A percentile compares a stretch with the other conserved stretches of the same genome.
phyloP scores from a whole-genome alignment of 53 echinoderm and acorn worm species.

The Crossaster papposus region DNA sequence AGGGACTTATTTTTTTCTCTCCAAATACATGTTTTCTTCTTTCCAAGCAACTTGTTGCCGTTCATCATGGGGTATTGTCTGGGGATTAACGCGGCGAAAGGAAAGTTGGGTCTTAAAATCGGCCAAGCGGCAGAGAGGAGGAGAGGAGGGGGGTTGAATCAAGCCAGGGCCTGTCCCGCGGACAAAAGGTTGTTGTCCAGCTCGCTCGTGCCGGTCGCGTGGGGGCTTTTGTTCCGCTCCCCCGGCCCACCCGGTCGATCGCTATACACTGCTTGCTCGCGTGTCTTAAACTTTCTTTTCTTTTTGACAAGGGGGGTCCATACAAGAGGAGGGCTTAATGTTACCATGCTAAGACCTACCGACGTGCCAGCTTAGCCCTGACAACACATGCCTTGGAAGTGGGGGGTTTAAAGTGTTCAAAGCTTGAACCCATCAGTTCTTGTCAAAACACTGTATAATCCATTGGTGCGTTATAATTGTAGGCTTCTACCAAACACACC shows the following conservation, averaged over 20 bases:
- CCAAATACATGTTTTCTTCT: no score
- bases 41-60: slow-evolving; percentile 49
- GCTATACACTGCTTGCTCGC: slow-evolving; percentile 11
- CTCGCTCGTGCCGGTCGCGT: slow-evolving; percentile 53
- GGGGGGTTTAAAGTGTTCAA: not conserved
- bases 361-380: slow-evolving; percentile 10
- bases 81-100: not conserved
- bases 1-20: not conserved
- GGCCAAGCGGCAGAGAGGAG: slow-evolving; percentile 16
- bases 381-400: slow-evolving; percentile 14
- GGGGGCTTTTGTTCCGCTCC: slow-evolving; percentile 14
- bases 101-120: slow-evolving; percentile 37
- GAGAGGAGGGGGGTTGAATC: not conserved
- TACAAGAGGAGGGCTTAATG: slow-evolving; percentile 29
- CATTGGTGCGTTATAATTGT: slow-evolving; percentile 48
- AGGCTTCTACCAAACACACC: slow-evolving; percentile 39
- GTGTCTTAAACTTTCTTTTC: not conserved
- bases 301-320: slow-evolving; percentile 15
- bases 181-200: slow-evolving; percentile 43
- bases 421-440: slow-evolving; percentile 22
- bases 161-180: slow-evolving; percentile 4
- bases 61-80: slow-evolving; percentile 11
- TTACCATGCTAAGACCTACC: slow-evolving; percentile 16
- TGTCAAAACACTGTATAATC: slow-evolving; percentile 54
- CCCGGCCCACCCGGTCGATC: slow-evolving; percentile 10